Percentiles rank a stretch among this genome's conserved stretches.
Conservation (phyloP, 1,140 invertebrate species). For the Centruroides vittatus region DNA sequence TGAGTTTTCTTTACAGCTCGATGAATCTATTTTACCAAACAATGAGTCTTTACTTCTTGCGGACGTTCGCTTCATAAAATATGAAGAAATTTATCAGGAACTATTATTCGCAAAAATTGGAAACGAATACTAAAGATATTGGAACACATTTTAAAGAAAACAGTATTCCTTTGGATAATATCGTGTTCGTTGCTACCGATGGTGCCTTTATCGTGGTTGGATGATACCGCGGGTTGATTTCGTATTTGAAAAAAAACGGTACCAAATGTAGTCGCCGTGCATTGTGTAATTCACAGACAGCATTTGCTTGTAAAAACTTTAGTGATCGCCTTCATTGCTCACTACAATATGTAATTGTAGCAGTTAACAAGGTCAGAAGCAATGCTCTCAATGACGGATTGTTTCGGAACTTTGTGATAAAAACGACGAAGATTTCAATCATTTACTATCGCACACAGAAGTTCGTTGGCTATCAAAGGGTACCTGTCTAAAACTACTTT, state of each 20-base stretch:
- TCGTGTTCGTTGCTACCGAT: constrained; percentile 24
- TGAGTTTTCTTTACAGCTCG: constrained; percentile 14
- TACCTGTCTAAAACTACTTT: constrained; percentile 14
- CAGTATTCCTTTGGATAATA: constrained; percentile 23
- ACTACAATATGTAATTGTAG: constrained; percentile 14
- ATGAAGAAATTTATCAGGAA: constrained; percentile 4
- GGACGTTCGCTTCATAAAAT: constrained; percentile 8
- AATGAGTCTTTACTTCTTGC: constrained; percentile 14
- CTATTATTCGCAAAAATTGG: constrained; percentile 10
- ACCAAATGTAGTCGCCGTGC: constrained; percentile 15
- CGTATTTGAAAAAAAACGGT: constrained; percentile 22
- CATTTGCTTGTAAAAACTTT: constrained; percentile 15
- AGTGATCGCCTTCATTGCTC: constrained; percentile 14
- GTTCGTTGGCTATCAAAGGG: constrained; percentile 11
- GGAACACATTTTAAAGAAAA: constrained; percentile 23
- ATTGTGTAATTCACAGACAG: constrained; percentile 14
- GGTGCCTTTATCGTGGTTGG: constrained; percentile 18
- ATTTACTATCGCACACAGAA: constrained; percentile 5
- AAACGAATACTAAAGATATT: constrained; percentile 15
- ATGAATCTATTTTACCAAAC: constrained; percentile 16
- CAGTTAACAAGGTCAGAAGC: constrained; percentile 11
- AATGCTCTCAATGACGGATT: constrained; percentile 14
- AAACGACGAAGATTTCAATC: constrained; percentile 18
- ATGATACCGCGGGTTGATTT: constrained; percentile 19
- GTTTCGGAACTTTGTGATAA: constrained; percentile 14